Conservation (phyloP, 2,113 vertebrate genomes). For the Amazona guildingii region DNA sequence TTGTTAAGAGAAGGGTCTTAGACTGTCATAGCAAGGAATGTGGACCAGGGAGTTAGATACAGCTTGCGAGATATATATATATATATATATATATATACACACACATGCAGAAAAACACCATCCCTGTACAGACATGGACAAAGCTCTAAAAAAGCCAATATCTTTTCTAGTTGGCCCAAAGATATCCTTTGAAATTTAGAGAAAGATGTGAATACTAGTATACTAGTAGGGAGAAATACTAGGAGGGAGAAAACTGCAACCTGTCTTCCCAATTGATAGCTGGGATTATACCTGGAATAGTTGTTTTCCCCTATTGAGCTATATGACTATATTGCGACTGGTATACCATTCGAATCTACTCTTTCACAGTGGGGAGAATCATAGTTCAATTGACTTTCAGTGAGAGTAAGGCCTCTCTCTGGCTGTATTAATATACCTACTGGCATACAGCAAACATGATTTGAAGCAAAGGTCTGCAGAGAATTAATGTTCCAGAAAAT, state of each 20-base stretch:
- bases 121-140: not conserved
- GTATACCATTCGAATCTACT: not conserved
- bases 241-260: not conserved
- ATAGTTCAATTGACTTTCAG: not conserved
- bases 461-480: slow-evolving; percentile 4
- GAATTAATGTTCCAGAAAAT: slow-evolving; percentile 12
- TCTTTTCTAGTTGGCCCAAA: not conserved
- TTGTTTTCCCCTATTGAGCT: not conserved
- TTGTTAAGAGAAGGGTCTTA: not conserved
- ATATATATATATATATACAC: not conserved
- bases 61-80: not conserved
- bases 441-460: not conserved
- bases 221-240: not conserved
- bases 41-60: not conserved
- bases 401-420: not conserved
- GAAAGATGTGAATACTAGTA: not conserved
- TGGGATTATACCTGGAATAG: not conserved
- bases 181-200: not conserved
- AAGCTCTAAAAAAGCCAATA: not conserved
- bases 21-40: not conserved
- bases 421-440: not conserved
- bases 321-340: not conserved
- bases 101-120: not conserved
- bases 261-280: not conserved
- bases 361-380: not conserved